These are phyloP conservation scores for Listronotus bonariensis DNA, from an alignment of 1,140 invertebrate genomes.

Conservation along the genomic window DNA sequence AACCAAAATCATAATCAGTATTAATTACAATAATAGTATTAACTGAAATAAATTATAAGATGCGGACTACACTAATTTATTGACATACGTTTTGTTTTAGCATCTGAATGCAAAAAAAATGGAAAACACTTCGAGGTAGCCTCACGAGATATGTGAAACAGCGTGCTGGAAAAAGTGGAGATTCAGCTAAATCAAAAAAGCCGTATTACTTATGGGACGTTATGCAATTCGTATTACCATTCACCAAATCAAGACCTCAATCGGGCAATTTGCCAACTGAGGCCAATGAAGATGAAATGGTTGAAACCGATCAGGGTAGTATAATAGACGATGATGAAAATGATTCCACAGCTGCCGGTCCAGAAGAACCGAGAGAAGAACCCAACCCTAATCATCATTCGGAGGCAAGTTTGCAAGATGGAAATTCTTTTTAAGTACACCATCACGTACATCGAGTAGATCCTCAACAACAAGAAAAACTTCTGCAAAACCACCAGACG, in stretches of 20 bases:
- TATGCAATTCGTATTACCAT: constrained; percentile 30
- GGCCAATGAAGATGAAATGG: constrained; percentile 4
- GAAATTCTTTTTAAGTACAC: constrained; percentile 1
- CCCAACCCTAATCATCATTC: constrained; percentile 15
- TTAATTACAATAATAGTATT: too few species aligned
- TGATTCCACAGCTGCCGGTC: constrained; percentile 17
- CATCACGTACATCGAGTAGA: constrained; percentile 21
- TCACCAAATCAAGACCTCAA: constrained; percentile 32
- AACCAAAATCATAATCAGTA: not conserved
- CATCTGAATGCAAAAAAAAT: too few species aligned
- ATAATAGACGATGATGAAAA: constrained; percentile 26
- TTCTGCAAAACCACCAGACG: not conserved
- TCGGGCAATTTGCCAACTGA: constrained; percentile 27
- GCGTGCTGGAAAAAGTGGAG: not conserved
- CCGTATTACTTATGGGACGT: constrained; percentile 31
- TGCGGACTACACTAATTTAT: too few species aligned
- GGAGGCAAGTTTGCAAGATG: constrained; percentile 8
- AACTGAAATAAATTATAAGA: too few species aligned
- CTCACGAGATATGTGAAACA: too few species aligned
- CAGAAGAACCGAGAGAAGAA: too few species aligned
- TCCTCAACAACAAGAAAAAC: constrained; percentile 7
- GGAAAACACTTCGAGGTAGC: too few species aligned
- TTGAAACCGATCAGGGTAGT: constrained; percentile 19
- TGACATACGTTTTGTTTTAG: too few species aligned
- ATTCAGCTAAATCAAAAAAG: constrained; percentile 18